These are phyloP conservation scores for Pilophorus perplexus DNA, from an alignment of 2,888 invertebrate species.

Conservation along the genomic window DNA sequence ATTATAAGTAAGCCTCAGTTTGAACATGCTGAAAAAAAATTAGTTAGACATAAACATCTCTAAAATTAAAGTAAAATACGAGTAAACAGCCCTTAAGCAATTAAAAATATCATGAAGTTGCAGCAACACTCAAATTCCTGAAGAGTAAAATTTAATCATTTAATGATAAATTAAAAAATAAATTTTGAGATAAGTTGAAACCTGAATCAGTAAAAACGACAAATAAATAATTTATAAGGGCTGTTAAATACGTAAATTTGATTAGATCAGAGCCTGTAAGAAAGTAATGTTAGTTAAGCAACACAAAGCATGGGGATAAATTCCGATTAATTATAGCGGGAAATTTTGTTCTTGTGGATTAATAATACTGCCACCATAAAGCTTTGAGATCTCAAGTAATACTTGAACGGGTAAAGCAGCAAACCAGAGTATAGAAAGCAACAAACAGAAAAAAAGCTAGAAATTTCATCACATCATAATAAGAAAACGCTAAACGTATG, in stretches of 20 bases:
- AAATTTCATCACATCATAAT: background rate
- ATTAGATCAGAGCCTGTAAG: conserved; percentile 8
- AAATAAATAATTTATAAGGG: background rate
- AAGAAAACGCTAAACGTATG: too few relatives aligned
- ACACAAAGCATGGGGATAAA: background rate
- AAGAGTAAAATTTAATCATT: too few relatives aligned
- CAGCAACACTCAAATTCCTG: too few relatives aligned
- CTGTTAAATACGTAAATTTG: background rate
- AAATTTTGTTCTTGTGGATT: too few relatives aligned
- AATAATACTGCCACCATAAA: conserved; percentile 22
- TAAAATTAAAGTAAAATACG: too few relatives aligned
- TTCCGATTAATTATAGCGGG: background rate
- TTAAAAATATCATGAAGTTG: too few relatives aligned
- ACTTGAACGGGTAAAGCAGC: conserved; percentile 10
- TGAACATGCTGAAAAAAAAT: background rate
- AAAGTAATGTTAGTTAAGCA: conserved; percentile 18
- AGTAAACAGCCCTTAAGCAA: too few relatives aligned
- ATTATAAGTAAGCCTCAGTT: too few relatives aligned
- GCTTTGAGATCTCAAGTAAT: conserved; percentile 28
- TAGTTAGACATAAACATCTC: background rate
- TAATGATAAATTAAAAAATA: too few relatives aligned
- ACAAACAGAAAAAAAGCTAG: conserved; percentile 6
- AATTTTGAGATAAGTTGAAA: too few relatives aligned
- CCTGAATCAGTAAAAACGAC: too few relatives aligned
- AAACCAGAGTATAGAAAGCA: background rate